phyloP scores from a whole-genome alignment of 1,140 invertebrate species.

The Drosophila sp. region DNA sequence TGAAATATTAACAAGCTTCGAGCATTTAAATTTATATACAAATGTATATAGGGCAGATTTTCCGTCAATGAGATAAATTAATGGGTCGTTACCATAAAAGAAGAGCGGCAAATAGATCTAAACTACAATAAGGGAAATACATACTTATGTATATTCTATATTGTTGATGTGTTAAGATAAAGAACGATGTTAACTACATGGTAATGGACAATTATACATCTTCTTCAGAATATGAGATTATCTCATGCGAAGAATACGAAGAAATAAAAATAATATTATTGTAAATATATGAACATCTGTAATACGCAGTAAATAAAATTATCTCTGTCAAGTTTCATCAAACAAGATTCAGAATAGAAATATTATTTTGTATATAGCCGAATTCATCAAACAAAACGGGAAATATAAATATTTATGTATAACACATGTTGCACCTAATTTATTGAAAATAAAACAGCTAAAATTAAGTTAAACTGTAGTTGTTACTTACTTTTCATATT shows the following conservation, averaged over 20 bases:
- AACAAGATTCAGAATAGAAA: no score
- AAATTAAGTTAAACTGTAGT: not conserved
- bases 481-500: constrained; percentile 62
- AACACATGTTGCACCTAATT: not conserved
- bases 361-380: not conserved
- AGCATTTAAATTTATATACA: not conserved
- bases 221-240: not conserved
- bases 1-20: constrained; percentile 11
- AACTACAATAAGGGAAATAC: not conserved
- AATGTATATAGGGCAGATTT: constrained; percentile 4
- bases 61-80: constrained; percentile 35
- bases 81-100: not conserved
- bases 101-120: not conserved
- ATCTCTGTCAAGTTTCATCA: no score
- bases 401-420: not conserved
- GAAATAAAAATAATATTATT: not conserved
- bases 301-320: no score
- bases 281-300: no score
- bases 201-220: no score
- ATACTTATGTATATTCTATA: not conserved
- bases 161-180: no score
- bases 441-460: not conserved
- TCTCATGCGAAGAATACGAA: not conserved
- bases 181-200: no score
- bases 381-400: no score